Conservation (phyloP, 1,140 invertebrate genomes). For the Uloborus diversus region DNA sequence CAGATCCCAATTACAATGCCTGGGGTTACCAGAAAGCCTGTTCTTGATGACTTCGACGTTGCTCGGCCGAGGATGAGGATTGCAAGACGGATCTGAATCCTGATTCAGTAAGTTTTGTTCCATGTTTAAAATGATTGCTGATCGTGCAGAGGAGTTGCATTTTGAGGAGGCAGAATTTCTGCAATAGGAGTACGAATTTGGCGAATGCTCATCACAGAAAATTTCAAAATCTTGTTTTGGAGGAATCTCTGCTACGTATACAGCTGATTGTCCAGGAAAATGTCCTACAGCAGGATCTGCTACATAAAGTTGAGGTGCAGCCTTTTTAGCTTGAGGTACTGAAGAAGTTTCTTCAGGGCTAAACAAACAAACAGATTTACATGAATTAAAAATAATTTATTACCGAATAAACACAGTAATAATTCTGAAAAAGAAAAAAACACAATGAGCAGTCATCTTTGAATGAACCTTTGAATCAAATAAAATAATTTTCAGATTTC, state of each 20-base stretch:
- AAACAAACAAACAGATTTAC: neutral
- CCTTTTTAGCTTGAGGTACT: conserved; percentile 44
- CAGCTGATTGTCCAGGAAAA: conserved; percentile 41
- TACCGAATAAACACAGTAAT: neutral
- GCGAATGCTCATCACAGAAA: conserved; percentile 22
- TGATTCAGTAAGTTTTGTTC: neutral
- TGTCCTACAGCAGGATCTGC: conserved; percentile 24
- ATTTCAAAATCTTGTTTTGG: conserved; percentile 47
- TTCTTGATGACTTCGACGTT: conserved; percentile 44
- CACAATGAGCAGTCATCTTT: neutral
- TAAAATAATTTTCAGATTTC: neutral
- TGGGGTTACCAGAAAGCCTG: conserved; percentile 29
- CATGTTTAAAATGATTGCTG: conserved; percentile 38
- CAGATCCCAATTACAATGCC: conserved; percentile 31
- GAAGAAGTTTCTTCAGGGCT: conserved; percentile 45
- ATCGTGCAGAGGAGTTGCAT: neutral
- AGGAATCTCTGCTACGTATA: conserved; percentile 41
- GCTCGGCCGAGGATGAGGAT: conserved; percentile 13
- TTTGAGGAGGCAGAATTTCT: conserved; percentile 11
- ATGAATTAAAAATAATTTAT: neutral
- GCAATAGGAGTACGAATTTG: conserved; percentile 19
- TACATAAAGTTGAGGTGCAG: conserved; percentile 33
- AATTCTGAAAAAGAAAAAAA: neutral
- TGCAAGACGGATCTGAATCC: conserved; percentile 3
- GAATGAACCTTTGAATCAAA: neutral